These are phyloP conservation scores for Eupeodes corollae DNA, from an alignment of 1,140 invertebrate species.

Conservation along the genomic window DNA sequence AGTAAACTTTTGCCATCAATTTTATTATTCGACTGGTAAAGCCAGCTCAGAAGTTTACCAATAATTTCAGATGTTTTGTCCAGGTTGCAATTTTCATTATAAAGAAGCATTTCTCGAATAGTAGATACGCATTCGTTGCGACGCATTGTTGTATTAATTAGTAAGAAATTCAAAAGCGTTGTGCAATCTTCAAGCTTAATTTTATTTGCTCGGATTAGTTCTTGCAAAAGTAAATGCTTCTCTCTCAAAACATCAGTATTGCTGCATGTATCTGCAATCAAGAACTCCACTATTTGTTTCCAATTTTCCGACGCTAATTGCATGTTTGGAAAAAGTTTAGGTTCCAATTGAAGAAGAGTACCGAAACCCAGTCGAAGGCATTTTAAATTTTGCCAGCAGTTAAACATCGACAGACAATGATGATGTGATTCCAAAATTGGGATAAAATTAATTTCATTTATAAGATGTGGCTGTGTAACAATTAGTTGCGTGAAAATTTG, in stretches of 20 bases:
- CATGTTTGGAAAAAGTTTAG: conserved; percentile 1
- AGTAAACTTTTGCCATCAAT: conserved; percentile 17
- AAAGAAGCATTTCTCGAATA: conserved; percentile 20
- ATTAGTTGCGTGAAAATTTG: no score
- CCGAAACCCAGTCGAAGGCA: conserved; percentile 16
- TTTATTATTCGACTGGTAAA: conserved; percentile 15
- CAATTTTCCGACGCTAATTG: conserved; percentile 12
- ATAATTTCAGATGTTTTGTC: conserved; percentile 17
- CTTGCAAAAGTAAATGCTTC: conserved; percentile 19
- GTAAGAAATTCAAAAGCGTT: conserved; percentile 20
- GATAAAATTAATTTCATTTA: no score
- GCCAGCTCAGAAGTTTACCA: conserved; percentile 21
- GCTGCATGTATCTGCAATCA: conserved; percentile 17
- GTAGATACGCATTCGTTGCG: conserved; percentile 27
- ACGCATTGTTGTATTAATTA: conserved; percentile 16
- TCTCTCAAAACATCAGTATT: conserved; percentile 18
- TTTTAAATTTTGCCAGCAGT: conserved; percentile 14
- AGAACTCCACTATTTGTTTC: conserved; percentile 14
- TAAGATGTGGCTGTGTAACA: no score
- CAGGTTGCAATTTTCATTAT: conserved; percentile 15
- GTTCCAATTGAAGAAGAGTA: conserved; percentile 12
- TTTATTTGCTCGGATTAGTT: conserved; percentile 18
- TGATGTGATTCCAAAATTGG: no score
- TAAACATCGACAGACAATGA: no score
- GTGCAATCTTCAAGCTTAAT: conserved; percentile 7